Conservation (phyloP, 2,797 vertebrate species). For the Mallotus villosus region DNA sequence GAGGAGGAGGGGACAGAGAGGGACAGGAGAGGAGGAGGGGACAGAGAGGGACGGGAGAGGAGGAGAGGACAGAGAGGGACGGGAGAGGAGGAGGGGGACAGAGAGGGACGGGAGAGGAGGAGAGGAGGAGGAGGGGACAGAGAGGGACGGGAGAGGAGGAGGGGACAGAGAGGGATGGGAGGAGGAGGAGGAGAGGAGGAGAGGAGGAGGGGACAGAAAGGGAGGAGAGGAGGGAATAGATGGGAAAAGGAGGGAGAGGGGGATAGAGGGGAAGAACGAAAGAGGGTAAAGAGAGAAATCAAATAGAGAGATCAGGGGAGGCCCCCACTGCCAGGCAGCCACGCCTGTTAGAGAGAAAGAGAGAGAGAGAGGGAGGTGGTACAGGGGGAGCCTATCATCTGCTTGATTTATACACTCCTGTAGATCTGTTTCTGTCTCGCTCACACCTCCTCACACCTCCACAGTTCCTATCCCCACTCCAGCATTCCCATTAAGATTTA, state of each 20-base stretch:
- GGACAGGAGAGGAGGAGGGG: conserved; percentile 41
- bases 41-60: conserved; percentile 38
- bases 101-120: background rate
- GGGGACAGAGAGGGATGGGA: background rate
- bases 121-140: background rate
- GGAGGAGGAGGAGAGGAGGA: conserved; percentile 31
- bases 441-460: background rate
- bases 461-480: background rate
- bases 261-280: no score
- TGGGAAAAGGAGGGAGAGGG: no score
- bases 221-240: no score
- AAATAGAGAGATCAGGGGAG: no score
- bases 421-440: conserved; percentile 8
- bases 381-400: no score
- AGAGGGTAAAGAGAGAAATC: background rate
- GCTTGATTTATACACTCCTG: conserved; percentile 68
- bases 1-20: no score
- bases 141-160: background rate
- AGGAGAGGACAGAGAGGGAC: conserved; percentile 55
- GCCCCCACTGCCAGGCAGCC: no score
- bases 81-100: conserved; percentile 3
- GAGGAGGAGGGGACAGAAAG: conserved; percentile 63
- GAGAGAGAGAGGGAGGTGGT: no score
- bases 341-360: no score
- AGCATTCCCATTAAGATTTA: background rate